Evolutionary conservation across 2,797 vertebrate species (phyloP).

Genomic region (Acanthurus tractus): DNA sequence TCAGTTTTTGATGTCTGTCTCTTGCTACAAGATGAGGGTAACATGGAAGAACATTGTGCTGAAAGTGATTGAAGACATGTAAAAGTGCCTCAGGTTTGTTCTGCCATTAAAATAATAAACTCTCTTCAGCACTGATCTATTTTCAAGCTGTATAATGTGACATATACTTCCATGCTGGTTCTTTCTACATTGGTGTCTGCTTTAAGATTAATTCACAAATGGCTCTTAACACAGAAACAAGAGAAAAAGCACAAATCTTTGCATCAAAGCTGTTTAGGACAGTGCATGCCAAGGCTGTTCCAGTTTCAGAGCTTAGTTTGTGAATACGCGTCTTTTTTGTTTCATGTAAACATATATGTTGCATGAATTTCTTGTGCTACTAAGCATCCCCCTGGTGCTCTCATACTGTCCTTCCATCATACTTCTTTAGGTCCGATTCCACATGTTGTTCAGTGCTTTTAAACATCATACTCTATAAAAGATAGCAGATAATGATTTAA

Average conservation of each 20-base stretch:
- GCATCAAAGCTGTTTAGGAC: constrained; percentile 41
- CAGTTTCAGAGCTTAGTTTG: constrained; percentile 18
- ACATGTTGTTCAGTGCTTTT: constrained; percentile 45
- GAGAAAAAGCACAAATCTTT: constrained; percentile 36
- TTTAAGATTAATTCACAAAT: constrained; percentile 21
- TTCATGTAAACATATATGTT: constrained; percentile 18
- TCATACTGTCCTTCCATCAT: neutral
- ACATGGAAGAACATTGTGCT: constrained; percentile 46
- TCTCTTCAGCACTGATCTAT: constrained; percentile 35
- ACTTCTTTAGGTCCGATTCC: constrained; percentile 17
- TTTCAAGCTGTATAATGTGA: constrained; percentile 39
- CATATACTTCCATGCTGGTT: constrained; percentile 14
- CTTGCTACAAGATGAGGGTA: constrained; percentile 60
- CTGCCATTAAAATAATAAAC: constrained; percentile 39
- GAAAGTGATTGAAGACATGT: constrained; percentile 27
- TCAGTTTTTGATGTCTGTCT: constrained; percentile 34
- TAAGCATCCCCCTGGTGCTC: constrained; percentile 21
- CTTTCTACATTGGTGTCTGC: constrained; percentile 28
- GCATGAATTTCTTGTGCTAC: constrained; percentile 28
- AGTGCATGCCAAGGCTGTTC: constrained; percentile 28
- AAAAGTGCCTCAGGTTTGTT: constrained; percentile 54
- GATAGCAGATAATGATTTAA: constrained; percentile 30
- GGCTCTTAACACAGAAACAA: constrained; percentile 16
- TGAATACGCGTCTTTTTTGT: constrained; percentile 30
- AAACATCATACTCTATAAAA: constrained; percentile 22